Evolutionary conservation across 23 tunicate species (phyloP).

Genomic region (Trididemnum miniatum): DNA sequence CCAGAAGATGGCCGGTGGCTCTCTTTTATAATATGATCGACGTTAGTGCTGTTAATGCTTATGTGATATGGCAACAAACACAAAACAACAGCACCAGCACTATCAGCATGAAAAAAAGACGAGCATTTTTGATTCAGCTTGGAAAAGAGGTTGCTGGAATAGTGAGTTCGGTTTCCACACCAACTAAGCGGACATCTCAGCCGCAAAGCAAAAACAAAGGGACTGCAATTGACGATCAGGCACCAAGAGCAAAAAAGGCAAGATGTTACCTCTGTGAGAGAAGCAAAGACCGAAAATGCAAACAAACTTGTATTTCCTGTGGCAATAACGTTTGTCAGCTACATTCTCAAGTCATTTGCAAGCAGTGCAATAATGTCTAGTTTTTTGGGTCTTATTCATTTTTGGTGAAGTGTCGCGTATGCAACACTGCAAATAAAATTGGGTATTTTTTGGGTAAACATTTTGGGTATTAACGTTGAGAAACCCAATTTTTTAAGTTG

Average conservation of each 20-base stretch:
- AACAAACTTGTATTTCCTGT: conserved; percentile 18
- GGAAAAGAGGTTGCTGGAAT: conserved; percentile 43
- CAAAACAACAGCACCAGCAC: neutral
- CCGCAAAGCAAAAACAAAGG: neutral
- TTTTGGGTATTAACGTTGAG: too few relatives aligned
- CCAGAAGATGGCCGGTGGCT: conserved; percentile 32
- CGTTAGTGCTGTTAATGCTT: conserved; percentile 26
- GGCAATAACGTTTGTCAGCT: conserved; percentile 2
- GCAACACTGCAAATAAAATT: too few relatives aligned
- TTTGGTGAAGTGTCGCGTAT: too few relatives aligned
- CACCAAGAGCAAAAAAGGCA: conserved; percentile 22
- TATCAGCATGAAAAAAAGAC: neutral
- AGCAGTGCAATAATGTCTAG: too few relatives aligned
- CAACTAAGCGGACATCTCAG: neutral
- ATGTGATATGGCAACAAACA: conserved; percentile 1
- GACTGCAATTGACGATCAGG: conserved; percentile 28
- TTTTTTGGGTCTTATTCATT: too few relatives aligned
- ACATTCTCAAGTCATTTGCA: conserved; percentile 10
- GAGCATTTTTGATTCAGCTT: conserved; percentile 15
- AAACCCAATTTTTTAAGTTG: too few relatives aligned
- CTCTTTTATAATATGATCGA: conserved; percentile 36
- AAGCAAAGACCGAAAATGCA: conserved; percentile 32
- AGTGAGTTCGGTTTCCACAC: neutral
- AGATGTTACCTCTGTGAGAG: conserved; percentile 16
- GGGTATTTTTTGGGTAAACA: too few relatives aligned